These are phyloP conservation scores for Hofmannophila pseudospretella DNA, from an alignment of 2,888 invertebrate genomes.

Conservation along the genomic window DNA sequence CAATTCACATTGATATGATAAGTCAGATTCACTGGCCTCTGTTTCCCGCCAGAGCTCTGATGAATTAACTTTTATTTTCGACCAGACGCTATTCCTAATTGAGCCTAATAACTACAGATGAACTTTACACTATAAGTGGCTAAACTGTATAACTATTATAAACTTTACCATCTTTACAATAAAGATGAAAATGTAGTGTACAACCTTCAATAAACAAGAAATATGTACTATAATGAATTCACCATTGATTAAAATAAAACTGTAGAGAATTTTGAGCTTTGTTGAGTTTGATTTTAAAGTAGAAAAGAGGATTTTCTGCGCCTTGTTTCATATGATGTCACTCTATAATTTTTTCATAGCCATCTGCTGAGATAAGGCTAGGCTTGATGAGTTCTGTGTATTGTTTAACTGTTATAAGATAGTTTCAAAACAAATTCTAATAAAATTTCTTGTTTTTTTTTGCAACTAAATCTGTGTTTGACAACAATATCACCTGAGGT, in stretches of 20 bases:
- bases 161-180: neutral
- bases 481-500: no score
- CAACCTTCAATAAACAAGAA: no score
- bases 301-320: slow-evolving; percentile 5
- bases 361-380: slow-evolving; percentile 12
- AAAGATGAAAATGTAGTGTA: slow-evolving; percentile 3
- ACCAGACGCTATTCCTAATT: slow-evolving; percentile 50
- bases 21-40: slow-evolving; percentile 30
- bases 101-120: slow-evolving; percentile 45
- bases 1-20: slow-evolving; percentile 35
- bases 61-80: slow-evolving; percentile 47
- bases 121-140: neutral
- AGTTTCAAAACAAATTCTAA: no score
- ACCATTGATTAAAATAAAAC: slow-evolving; percentile 11
- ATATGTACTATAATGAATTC: no score
- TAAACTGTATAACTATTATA: neutral
- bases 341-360: slow-evolving; percentile 18
- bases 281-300: slow-evolving; percentile 8
- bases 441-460: no score
- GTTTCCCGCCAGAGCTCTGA: slow-evolving; percentile 25
- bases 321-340: slow-evolving; percentile 25
- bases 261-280: slow-evolving; percentile 32
- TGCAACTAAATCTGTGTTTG: no score
- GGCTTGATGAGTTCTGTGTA: no score
- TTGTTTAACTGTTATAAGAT: no score